Evolutionary conservation across 2,888 invertebrate genomes (phyloP), one percentile per base, ranked within the genome.

Genomic region (Mylabris sibirica): DNA sequence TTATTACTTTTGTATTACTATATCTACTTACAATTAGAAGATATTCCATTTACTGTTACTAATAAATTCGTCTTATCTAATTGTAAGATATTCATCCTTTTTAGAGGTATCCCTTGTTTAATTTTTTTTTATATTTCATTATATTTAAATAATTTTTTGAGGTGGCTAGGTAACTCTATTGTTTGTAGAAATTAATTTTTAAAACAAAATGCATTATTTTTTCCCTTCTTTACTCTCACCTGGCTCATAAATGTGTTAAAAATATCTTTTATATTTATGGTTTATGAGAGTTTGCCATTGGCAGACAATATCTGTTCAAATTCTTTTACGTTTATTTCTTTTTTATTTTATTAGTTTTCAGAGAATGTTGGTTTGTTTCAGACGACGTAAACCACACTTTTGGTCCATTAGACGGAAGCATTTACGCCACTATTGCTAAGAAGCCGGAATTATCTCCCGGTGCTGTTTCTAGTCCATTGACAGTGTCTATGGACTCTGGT

Each of bases 401-500:
- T 84, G 95, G 94, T 53, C 95, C 95, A 59, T 87, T 95, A 79
- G 95, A 96, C 91, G 96, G 96, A 77, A 95, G 95, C 80, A 90
- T 96, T 80, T 96, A 96, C 89, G 95, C 96, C 75, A 90, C 90
- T 67, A 90, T 91, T 75, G 83, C 85, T 53, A 86, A 86, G 74
- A 85, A 85, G 73, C 84, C 83, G 75, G 85, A 85, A 76, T 75
- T 85, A 69, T 85, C 85, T 60, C 85, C 85, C 65, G 88, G 86
- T 77, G 88, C 87, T 76, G 88, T 87, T 65, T 89, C 90, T 78
- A 92, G 92, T 81, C 91, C 92, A 79, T 90, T 93, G 85, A 93
- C 93, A 80, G 92, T 94, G 84, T 95, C 95, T 85, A 93, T 95
- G 92, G 95, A 95, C 89, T 95, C 94, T 79, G 95, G 95, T 79